Conservation (phyloP, 2,888 invertebrate species). For the Brachyptera putata region DNA sequence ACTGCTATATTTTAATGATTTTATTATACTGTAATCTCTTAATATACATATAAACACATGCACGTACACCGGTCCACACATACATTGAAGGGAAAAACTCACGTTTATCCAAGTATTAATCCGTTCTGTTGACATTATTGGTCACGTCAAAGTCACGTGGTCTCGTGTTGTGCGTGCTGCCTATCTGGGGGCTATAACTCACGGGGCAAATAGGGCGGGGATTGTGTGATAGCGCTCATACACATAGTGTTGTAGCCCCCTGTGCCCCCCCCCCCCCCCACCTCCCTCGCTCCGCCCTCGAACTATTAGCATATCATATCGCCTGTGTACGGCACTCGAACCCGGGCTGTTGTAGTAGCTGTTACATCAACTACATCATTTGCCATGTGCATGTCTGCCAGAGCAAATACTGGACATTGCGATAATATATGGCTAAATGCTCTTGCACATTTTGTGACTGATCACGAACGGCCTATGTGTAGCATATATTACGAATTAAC, state of each 20-base stretch:
- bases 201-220: conserved; percentile 25
- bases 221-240: conserved; percentile 16
- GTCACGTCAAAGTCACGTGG: conserved; percentile 12
- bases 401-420: not conserved
- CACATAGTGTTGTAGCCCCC: not conserved
- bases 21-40: conserved; percentile 14
- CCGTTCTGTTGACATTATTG: conserved; percentile 25
- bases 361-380: too few relatives aligned
- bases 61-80: not conserved
- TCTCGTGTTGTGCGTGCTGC: conserved; percentile 22
- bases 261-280: not conserved
- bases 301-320: conserved; percentile 16
- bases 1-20: conserved; percentile 20
- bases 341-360: too few relatives aligned
- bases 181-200: conserved; percentile 22
- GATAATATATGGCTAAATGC: too few relatives aligned
- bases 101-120: conserved; percentile 14
- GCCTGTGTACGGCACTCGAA: too few relatives aligned
- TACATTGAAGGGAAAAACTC: too few relatives aligned
- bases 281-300: not conserved
- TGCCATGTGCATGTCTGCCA: too few relatives aligned
- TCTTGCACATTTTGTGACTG: not conserved
- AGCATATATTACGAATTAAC: too few relatives aligned
- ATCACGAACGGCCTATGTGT: too few relatives aligned
- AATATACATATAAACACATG: not conserved